Evolutionary conservation across 2,797 vertebrate species (phyloP).

Genomic region (Odontamblyopus rebecca): DNA sequence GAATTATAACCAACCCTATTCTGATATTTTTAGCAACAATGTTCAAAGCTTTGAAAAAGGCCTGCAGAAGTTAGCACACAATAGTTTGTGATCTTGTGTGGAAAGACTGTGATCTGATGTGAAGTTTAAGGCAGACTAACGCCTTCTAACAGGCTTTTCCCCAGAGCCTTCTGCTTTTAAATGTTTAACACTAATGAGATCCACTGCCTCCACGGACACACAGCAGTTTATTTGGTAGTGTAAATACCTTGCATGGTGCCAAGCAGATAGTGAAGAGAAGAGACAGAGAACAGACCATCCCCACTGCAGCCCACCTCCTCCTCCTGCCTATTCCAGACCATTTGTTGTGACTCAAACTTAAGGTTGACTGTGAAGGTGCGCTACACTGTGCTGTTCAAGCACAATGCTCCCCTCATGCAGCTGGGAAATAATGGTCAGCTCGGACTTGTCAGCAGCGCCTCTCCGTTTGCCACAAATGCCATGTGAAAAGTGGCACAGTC

Average conservation of each 20-base stretch:
- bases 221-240: conserved; percentile 56
- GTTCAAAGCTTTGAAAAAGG: conserved; percentile 15
- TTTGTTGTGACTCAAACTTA: conserved; percentile 47
- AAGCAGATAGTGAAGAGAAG: conserved; percentile 29
- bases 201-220: conserved; percentile 52
- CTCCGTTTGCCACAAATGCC: conserved; percentile 58
- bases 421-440: conserved; percentile 63
- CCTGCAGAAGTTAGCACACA: conserved; percentile 8
- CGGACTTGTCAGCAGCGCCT: conserved; percentile 57
- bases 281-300: conserved; percentile 22
- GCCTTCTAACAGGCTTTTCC: conserved; percentile 48
- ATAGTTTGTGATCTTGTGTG: conserved; percentile 32
- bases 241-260: conserved; percentile 69
- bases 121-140: conserved; percentile 53
- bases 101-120: conserved; percentile 46
- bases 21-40: conserved; percentile 1
- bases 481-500: conserved; percentile 47
- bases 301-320: conserved; percentile 29
- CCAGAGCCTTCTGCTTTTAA: conserved; percentile 55
- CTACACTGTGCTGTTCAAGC: conserved; percentile 23
- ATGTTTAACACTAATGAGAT: conserved; percentile 74
- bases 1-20: background rate
- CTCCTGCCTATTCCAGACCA: conserved; percentile 40
- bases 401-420: conserved; percentile 53
- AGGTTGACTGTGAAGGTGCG: conserved; percentile 43